Percentiles rank a stretch among this genome's conserved stretches.
These are phyloP conservation scores for Chaunax sp. DNA, from an alignment of 2,797 vertebrate genomes.

Conservation along the genomic window DNA sequence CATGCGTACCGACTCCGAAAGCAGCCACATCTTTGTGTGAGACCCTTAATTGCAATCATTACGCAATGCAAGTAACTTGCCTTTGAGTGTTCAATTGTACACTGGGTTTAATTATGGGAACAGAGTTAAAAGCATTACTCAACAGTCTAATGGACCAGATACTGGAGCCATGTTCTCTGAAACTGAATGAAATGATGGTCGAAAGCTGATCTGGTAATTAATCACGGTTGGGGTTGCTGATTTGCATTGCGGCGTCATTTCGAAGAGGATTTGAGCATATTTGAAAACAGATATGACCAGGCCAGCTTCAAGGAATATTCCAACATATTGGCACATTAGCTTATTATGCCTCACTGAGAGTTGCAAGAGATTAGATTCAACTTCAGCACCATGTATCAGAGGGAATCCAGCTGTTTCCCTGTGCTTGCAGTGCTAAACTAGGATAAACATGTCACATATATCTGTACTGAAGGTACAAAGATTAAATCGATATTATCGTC, in stretches of 20 bases:
- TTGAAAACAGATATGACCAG: conserved; percentile 41
- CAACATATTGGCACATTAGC: conserved; percentile 27
- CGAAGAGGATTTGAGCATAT: conserved; percentile 44
- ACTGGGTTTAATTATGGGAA: conserved; percentile 82
- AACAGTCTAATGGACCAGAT: conserved; percentile 81
- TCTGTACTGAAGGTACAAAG: conserved; percentile 1
- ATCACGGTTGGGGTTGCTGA: conserved; percentile 59
- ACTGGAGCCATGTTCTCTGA: conserved; percentile 56
- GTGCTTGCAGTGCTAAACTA: conserved; percentile 6
- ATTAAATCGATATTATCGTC: conserved; percentile 25
- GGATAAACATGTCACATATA: conserved; percentile 2
- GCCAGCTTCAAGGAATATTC: conserved; percentile 34
- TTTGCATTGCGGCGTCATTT: conserved; percentile 62
- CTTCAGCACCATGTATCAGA: conserved; percentile 5
- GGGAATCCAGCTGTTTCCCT: conserved; percentile 12
- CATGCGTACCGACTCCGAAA: conserved; percentile 66
- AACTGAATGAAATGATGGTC: conserved; percentile 69
- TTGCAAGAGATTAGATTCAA: conserved; percentile 17
- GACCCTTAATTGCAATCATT: conserved; percentile 85
- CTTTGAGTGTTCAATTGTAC: conserved; percentile 82
- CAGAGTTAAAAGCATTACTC: conserved; percentile 81
- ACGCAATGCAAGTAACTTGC: conserved; percentile 73
- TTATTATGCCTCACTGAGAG: conserved; percentile 26
- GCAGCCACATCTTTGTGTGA: conserved; percentile 75
- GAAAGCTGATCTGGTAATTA: conserved; percentile 66